Evolutionary conservation across 2,113 vertebrate species (phyloP).

Genomic region (Gavialis gangeticus): DNA sequence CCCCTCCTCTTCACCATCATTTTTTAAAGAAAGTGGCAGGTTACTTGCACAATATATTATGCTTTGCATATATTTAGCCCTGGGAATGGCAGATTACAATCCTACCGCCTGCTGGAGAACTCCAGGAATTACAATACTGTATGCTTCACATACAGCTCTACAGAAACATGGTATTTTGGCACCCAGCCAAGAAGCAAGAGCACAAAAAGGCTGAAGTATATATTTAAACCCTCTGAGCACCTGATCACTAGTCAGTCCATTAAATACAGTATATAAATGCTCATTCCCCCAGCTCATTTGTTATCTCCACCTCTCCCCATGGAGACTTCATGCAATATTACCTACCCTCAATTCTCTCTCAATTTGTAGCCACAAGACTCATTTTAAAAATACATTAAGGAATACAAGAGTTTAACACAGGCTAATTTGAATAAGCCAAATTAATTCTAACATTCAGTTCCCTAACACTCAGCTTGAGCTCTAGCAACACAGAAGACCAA

Average conservation of each 20-base stretch:
- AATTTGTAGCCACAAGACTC: too few relatives aligned
- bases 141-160: background rate
- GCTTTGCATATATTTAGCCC: background rate
- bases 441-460: too few relatives aligned
- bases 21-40: background rate
- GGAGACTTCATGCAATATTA: background rate
- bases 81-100: background rate
- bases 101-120: background rate
- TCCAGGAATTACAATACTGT: background rate
- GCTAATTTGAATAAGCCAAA: too few relatives aligned
- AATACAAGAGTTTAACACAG: too few relatives aligned
- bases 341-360: too few relatives aligned
- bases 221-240: background rate
- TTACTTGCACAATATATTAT: background rate
- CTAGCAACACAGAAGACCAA: background rate
- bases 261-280: background rate
- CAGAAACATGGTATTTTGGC: background rate
- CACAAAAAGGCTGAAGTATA: background rate
- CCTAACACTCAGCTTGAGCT: background rate
- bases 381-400: too few relatives aligned
- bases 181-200: background rate
- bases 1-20: too few relatives aligned
- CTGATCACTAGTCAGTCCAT: background rate
- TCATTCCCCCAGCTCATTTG: background rate
- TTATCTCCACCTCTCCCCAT: background rate